A percentile compares a stretch with the other conserved stretches of the same genome.
Evolutionary conservation across 2,113 vertebrate species (phyloP).

Genomic region (Carettochelys insculpta): DNA sequence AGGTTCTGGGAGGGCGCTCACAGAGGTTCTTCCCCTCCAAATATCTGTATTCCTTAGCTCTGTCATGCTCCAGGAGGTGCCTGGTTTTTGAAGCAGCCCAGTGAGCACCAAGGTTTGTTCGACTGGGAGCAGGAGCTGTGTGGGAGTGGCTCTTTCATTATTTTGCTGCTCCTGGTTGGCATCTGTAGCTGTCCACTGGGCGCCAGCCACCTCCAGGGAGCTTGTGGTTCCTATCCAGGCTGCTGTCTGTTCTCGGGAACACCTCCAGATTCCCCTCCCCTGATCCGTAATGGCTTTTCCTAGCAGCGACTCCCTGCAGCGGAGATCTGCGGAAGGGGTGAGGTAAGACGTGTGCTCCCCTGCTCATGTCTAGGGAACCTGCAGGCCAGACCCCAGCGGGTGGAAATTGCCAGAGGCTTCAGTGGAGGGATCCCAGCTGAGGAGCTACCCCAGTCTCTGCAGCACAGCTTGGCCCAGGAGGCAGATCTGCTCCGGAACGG

Average conservation of each 20-base stretch:
- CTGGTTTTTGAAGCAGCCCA: neutral
- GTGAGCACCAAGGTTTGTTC: neutral
- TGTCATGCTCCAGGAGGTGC: neutral
- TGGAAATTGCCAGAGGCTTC: neutral
- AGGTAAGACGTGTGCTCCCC: neutral
- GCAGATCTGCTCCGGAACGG: neutral
- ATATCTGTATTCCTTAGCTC: neutral
- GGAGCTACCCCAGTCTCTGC: neutral
- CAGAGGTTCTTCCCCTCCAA: no score
- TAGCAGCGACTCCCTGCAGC: neutral
- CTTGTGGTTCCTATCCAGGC: neutral
- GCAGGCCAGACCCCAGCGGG: neutral
- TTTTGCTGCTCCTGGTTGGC: neutral
- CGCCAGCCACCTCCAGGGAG: neutral
- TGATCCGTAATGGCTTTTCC: neutral
- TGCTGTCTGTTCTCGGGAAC: no score
- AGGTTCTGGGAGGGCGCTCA: neutral
- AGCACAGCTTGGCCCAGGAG: neutral
- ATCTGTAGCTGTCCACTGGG: neutral
- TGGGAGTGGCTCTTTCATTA: neutral
- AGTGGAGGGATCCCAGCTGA: neutral
- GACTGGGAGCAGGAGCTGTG: neutral
- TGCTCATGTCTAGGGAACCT: neutral
- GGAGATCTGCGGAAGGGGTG: no score
- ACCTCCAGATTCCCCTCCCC: no score